Conservation (phyloP, 2,797 vertebrate species). For the Huso huso region DNA sequence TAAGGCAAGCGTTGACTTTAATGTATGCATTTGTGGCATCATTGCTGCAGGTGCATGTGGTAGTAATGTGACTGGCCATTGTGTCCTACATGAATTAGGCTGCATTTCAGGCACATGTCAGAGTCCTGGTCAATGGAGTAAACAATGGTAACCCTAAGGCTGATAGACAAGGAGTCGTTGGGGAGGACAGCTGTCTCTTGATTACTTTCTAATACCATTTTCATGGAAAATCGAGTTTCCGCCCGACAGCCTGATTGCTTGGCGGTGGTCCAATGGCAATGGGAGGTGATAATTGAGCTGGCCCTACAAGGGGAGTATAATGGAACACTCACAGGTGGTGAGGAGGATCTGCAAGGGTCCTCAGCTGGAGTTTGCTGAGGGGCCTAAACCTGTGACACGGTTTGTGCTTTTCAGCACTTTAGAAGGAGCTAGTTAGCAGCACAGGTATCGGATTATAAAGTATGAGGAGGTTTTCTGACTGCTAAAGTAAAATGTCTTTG, state of each 20-base stretch:
- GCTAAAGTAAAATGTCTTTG: background rate
- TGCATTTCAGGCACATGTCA: background rate
- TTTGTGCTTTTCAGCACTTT: too few relatives aligned
- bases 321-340: conserved; percentile 28
- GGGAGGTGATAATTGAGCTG: conserved; percentile 27
- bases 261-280: conserved; percentile 17
- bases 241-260: conserved; percentile 32
- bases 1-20: too few relatives aligned
- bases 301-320: conserved; percentile 13
- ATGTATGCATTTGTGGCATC: too few relatives aligned
- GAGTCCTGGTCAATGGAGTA: background rate
- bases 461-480: too few relatives aligned
- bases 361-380: conserved; percentile 16
- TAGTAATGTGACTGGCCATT: conserved; percentile 9
- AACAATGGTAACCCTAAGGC: conserved; percentile 1
- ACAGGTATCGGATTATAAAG: too few relatives aligned
- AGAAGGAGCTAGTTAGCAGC: too few relatives aligned
- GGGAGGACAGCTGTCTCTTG: conserved; percentile 46
- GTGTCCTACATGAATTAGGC: conserved; percentile 21
- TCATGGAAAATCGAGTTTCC: conserved; percentile 29
- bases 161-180: background rate
- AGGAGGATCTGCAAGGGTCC: conserved; percentile 19
- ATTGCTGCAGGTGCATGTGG: conserved; percentile 13
- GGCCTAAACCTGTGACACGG: too few relatives aligned
- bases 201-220: conserved; percentile 39